Evolutionary conservation across 2,113 vertebrate species (phyloP).

Genomic region (Artemisiospiza belli): DNA sequence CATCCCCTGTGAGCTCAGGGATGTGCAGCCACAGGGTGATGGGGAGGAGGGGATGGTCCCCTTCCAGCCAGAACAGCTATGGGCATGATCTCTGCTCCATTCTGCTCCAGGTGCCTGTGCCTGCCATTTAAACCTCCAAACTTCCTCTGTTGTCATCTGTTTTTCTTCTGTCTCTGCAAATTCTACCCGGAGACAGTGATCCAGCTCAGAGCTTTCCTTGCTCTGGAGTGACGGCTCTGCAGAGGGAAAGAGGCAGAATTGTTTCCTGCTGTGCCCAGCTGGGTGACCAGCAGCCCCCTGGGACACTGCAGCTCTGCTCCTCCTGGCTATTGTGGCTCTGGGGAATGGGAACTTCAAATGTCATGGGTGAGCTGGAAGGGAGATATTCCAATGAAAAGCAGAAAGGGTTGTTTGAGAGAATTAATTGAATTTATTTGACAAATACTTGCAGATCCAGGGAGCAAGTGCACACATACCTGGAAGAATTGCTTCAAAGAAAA

Average conservation of each 20-base stretch:
- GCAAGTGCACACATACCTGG: background rate
- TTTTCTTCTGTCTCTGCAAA: background rate
- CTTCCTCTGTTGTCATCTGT: background rate
- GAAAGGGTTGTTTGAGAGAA: background rate
- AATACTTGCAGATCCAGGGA: conserved; percentile 7
- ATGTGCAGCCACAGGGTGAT: background rate
- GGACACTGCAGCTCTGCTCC: background rate
- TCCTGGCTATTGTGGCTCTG: background rate
- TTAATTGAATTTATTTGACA: conserved; percentile 21
- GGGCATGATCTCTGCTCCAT: background rate
- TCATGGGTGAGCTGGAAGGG: background rate
- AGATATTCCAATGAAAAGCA: background rate
- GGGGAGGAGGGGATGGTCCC: background rate
- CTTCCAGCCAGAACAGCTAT: background rate
- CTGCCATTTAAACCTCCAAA: background rate
- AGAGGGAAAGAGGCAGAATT: fast-evolving
- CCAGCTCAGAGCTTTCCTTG: background rate
- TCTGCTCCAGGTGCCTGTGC: background rate
- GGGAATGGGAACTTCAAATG: background rate
- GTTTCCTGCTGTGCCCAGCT: background rate
- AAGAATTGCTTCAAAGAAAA: conserved; percentile 27
- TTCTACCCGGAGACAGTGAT: background rate
- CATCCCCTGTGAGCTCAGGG: background rate
- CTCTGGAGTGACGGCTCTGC: fast-evolving
- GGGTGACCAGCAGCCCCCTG: background rate